phyloP scores from a whole-genome alignment of 2,888 invertebrate species.

The Callyntrura sp. region DNA sequence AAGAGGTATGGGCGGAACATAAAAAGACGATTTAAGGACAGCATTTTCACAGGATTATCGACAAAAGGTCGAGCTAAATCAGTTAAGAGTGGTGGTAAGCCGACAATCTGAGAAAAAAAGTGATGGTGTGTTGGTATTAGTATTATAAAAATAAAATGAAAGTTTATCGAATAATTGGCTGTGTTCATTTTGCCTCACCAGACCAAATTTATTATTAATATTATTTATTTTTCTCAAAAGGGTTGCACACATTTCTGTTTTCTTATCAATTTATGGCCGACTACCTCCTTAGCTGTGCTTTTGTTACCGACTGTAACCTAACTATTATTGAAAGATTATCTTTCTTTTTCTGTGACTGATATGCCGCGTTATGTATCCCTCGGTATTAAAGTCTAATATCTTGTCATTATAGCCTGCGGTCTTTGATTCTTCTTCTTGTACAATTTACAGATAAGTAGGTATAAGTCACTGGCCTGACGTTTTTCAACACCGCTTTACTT shows the following conservation, averaged over 20 bases:
- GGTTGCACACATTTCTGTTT: constrained; percentile 10
- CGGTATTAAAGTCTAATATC: neutral
- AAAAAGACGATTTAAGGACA: too few relatives aligned
- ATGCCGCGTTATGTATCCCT: neutral
- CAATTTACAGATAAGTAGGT: neutral
- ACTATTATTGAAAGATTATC: constrained; percentile 17
- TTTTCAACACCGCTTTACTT: neutral
- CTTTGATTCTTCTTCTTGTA: neutral
- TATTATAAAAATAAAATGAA: too few relatives aligned
- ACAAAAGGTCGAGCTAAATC: too few relatives aligned
- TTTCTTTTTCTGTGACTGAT: constrained; percentile 14
- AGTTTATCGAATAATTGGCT: too few relatives aligned
- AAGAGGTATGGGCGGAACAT: too few relatives aligned
- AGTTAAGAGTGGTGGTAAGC: too few relatives aligned
- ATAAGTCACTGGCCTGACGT: neutral
- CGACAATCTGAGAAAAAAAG: too few relatives aligned
- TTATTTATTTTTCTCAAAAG: neutral
- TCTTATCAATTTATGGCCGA: neutral
- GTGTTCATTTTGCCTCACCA: too few relatives aligned
- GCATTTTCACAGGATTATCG: too few relatives aligned
- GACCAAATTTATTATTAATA: too few relatives aligned
- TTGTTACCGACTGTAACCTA: too few relatives aligned
- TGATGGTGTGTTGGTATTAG: too few relatives aligned
- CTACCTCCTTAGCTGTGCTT: neutral
- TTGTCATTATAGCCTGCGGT: neutral